Evolutionary conservation across 2,797 vertebrate species (phyloP).

Genomic region (Anabas testudineus): DNA sequence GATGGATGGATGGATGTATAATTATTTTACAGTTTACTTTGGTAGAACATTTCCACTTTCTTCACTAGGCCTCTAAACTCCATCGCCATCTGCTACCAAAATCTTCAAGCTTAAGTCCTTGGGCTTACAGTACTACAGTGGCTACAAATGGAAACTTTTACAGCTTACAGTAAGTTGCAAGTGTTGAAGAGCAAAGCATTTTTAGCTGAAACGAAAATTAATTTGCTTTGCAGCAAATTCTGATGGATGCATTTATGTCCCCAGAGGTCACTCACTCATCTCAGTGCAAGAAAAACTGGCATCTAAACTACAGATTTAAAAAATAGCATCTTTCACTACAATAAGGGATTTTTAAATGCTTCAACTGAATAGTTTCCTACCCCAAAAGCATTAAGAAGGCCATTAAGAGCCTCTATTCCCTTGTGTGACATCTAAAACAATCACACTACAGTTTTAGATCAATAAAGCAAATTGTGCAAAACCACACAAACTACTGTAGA

Average conservation of each 20-base stretch:
- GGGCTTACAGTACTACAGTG: neutral
- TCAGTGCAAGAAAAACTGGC: neutral
- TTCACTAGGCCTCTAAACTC: slow-evolving; percentile 13
- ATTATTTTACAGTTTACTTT: neutral
- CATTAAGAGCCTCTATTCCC: slow-evolving; percentile 23
- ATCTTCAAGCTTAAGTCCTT: slow-evolving; percentile 15
- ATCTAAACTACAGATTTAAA: neutral
- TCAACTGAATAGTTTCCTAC: slow-evolving; percentile 29
- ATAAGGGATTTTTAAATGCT: slow-evolving; percentile 2
- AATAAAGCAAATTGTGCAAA: slow-evolving; percentile 45
- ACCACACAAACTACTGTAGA: slow-evolving; percentile 29
- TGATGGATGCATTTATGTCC: neutral
- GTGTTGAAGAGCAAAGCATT: slow-evolving; percentile 5
- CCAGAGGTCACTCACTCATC: neutral
- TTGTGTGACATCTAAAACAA: slow-evolving; percentile 39
- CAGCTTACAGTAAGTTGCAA: neutral
- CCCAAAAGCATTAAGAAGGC: slow-evolving; percentile 27
- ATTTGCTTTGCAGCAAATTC: neutral
- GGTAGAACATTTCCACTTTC: slow-evolving; percentile 1
- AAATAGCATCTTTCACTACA: neutral
- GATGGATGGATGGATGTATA: too few species aligned
- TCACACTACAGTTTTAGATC: slow-evolving; percentile 47
- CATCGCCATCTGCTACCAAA: slow-evolving; percentile 27
- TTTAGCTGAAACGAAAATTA: neutral
- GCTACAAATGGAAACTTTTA: neutral